Evolutionary conservation across 2,113 vertebrate genomes (phyloP), one percentile per base, ranked within the genome.

Genomic region (Riparia riparia): DNA sequence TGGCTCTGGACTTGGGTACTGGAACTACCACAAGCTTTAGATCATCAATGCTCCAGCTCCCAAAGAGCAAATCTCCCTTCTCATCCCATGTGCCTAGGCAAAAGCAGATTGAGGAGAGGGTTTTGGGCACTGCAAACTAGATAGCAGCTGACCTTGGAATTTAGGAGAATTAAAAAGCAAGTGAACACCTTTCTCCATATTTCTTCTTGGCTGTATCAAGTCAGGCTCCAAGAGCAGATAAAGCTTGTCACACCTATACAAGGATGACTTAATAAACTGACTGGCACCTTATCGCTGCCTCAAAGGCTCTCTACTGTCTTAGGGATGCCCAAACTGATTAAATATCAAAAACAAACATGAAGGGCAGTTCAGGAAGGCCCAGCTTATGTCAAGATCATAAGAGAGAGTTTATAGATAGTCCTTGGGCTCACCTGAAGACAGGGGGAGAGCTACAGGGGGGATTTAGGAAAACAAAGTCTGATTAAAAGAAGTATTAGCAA

Each of bases 211-310:
- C 54, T 87, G n/a, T 78, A 77, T 90, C 86, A 83, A 88, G n/a
- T 70, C 68, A 91, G 47, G 70, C 25, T 91, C 32, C 19, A 70
- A 79, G 81, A 96, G 92, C 95, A 95, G 21, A 69, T 63, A 83
- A 94, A 95, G 42, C 31, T 93, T 94, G 94, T 85, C 90, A 91
- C 49, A 85, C 95, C 72, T 81, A 20, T 64, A 79, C 64, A 90
- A 68, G 31, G 72, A 95, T 96, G 95, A 90, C 95, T 95, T 97
- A 92, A 96, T 93, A 96, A 97, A 89, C 85, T 94, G 77, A 95
- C 82, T 82, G 76, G 57, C 69, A 95, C 58, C 64, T 97, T 95
- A 95, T 82, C 15, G 10, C 17, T 37, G 37, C 73, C 86, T 95
- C 95, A 96, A 32, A 92, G 70, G 72, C 76, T 86, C 65, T 89